These are phyloP conservation scores for Horisme vitalbata DNA, from an alignment of 2,888 invertebrate genomes.

Conservation along the genomic window DNA sequence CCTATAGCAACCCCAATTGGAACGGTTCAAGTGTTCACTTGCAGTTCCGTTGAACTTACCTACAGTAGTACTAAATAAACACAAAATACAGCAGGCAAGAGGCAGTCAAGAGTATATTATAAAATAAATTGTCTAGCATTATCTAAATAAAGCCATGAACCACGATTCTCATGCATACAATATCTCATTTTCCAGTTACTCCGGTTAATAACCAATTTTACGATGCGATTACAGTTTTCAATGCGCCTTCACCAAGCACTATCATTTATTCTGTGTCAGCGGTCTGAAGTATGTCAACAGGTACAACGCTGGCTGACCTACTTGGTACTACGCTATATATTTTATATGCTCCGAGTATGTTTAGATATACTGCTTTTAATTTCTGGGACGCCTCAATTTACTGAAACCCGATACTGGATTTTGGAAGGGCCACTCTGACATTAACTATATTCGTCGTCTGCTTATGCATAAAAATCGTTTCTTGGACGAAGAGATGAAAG, in stretches of 20 bases:
- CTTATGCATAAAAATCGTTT: not conserved
- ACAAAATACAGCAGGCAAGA: too few relatives aligned
- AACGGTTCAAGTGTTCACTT: too few relatives aligned
- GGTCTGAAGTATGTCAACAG: slow-evolving; percentile 47
- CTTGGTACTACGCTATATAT: slow-evolving; percentile 18
- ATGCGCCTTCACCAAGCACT: slow-evolving; percentile 33
- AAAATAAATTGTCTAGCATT: not conserved
- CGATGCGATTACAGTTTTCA: slow-evolving; percentile 26
- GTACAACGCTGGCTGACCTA: slow-evolving; percentile 33
- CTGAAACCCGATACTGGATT: slow-evolving; percentile 15
- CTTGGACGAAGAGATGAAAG: not conserved
- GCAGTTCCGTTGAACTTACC: too few relatives aligned
- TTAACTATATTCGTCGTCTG: not conserved
- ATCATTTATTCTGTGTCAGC: slow-evolving; percentile 20
- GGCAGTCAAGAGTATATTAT: too few relatives aligned
- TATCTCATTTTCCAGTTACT: slow-evolving; percentile 21
- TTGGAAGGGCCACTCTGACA: slow-evolving; percentile 1
- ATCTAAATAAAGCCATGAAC: slow-evolving; percentile 15
- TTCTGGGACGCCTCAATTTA: slow-evolving; percentile 21
- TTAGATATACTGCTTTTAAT: slow-evolving; percentile 24
- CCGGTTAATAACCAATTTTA: slow-evolving; percentile 25
- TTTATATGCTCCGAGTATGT: too few relatives aligned
- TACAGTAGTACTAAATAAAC: too few relatives aligned
- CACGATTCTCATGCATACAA: slow-evolving; percentile 13
- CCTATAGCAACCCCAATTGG: too few relatives aligned